These are phyloP conservation scores for Petrolisthes manimaculis DNA, from an alignment of 2,888 invertebrate genomes.

Conservation along the genomic window DNA sequence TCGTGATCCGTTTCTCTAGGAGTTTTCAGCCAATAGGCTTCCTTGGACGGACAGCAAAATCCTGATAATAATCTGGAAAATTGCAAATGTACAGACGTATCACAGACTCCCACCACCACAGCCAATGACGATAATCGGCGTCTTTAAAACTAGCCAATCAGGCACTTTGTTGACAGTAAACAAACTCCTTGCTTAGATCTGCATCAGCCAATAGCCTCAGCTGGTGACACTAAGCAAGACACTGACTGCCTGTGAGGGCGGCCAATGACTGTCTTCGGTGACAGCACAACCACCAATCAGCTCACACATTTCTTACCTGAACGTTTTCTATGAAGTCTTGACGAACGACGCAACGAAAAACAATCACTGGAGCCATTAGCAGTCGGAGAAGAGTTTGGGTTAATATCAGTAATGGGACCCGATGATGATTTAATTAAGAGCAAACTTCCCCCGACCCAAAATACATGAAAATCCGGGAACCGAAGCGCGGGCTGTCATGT, in stretches of 20 bases:
- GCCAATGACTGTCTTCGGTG: slow-evolving; percentile 40
- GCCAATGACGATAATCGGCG: slow-evolving; percentile 23
- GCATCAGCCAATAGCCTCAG: slow-evolving; percentile 37
- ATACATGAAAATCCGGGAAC: background rate
- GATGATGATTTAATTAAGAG: background rate
- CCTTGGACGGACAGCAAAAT: slow-evolving; percentile 11
- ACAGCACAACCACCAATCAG: slow-evolving; percentile 45
- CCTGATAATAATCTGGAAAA: slow-evolving; percentile 40
- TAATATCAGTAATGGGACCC: background rate
- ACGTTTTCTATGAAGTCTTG: slow-evolving; percentile 44
- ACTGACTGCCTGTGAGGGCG: slow-evolving; percentile 16
- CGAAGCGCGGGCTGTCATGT: slow-evolving; percentile 23
- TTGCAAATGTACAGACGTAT: slow-evolving; percentile 19
- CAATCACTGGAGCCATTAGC: background rate
- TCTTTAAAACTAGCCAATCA: slow-evolving; percentile 32
- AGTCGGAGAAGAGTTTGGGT: background rate
- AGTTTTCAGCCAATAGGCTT: slow-evolving; percentile 34
- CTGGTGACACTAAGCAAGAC: slow-evolving; percentile 52
- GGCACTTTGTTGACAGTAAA: slow-evolving; percentile 33
- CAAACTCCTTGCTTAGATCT: slow-evolving; percentile 36
- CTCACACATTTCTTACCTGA: slow-evolving; percentile 35
- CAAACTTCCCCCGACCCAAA: background rate
- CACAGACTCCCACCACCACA: slow-evolving; percentile 2
- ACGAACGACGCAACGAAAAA: background rate
- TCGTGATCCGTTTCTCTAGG: slow-evolving; percentile 27